phyloP scores from a whole-genome alignment of 2,797 vertebrate species.

The Morus bassanus region DNA sequence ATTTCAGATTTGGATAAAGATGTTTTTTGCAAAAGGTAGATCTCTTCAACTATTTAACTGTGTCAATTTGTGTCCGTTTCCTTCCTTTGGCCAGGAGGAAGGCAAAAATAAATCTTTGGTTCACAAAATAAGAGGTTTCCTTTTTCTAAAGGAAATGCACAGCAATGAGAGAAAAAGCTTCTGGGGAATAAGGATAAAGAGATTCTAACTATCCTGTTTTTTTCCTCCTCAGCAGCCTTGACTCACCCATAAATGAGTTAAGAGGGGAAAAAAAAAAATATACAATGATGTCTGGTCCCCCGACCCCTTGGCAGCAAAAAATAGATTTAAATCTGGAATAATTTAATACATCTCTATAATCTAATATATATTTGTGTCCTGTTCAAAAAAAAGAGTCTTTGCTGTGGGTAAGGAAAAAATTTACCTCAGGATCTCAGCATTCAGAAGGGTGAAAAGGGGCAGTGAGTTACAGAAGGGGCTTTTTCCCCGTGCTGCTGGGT shows the following conservation, averaged over 20 bases:
- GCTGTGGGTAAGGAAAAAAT: constrained; percentile 60
- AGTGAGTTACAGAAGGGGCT: constrained; percentile 45
- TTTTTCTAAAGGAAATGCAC: constrained; percentile 78
- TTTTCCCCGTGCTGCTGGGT: constrained; percentile 42
- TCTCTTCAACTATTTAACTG: constrained; percentile 61
- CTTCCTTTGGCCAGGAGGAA: constrained; percentile 66
- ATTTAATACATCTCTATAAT: constrained; percentile 83
- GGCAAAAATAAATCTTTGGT: constrained; percentile 83
- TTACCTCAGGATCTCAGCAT: constrained; percentile 68
- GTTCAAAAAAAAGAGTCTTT: constrained; percentile 67
- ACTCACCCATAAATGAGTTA: constrained; percentile 79
- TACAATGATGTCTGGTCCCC: constrained; percentile 69
- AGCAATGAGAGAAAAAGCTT: constrained; percentile 76
- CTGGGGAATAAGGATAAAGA: constrained; percentile 61
- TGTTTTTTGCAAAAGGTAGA: constrained; percentile 58
- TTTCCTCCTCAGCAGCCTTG: constrained; percentile 76
- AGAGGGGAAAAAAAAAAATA: constrained; percentile 44
- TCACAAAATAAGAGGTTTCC: constrained; percentile 82
- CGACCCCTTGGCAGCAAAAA: constrained; percentile 77
- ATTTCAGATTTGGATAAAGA: constrained; percentile 70
- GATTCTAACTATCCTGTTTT: constrained; percentile 75
- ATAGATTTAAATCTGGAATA: constrained; percentile 80
- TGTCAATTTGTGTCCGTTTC: constrained; percentile 70
- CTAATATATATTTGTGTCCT: constrained; percentile 79
- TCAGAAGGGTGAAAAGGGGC: constrained; percentile 41